These are phyloP conservation scores for Luehdorfia chinensis DNA, from an alignment of 1,140 invertebrate species.

Conservation along the genomic window DNA sequence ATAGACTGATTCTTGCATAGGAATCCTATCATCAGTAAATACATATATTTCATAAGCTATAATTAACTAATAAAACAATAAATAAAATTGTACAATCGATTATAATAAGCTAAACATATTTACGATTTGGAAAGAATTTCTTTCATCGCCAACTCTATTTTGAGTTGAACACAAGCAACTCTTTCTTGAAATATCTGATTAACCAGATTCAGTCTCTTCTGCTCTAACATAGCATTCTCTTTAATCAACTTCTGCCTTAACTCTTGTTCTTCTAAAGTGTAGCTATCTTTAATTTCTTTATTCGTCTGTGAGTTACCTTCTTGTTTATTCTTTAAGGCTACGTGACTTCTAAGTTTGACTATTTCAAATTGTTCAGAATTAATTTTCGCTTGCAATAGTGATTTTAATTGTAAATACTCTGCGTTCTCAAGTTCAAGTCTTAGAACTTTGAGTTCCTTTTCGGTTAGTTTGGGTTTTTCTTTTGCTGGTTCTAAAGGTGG, in stretches of 20 bases:
- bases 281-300: conserved; percentile 77
- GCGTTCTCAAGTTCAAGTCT: conserved; percentile 81
- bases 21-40: too few relatives aligned
- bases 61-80: too few relatives aligned
- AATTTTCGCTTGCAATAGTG: conserved; percentile 80
- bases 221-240: conserved; percentile 82
- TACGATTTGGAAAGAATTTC: conserved; percentile 72
- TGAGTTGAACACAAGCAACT: conserved; percentile 81
- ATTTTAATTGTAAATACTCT: conserved; percentile 82
- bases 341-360: conserved; percentile 79
- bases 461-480: conserved; percentile 72
- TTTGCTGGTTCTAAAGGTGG: conserved; percentile 26
- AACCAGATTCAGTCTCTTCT: conserved; percentile 80
- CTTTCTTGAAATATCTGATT: conserved; percentile 82
- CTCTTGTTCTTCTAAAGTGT: conserved; percentile 61
- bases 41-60: too few relatives aligned
- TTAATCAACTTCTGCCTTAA: conserved; percentile 76
- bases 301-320: conserved; percentile 55
- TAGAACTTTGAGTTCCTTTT: conserved; percentile 78
- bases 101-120: neutral
- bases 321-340: conserved; percentile 71
- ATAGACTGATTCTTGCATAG: too few relatives aligned
- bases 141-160: conserved; percentile 81
- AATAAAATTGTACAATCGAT: too few relatives aligned
- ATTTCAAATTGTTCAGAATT: conserved; percentile 82